Evolutionary conservation across 2,888 invertebrate species (phyloP), one percentile per base, ranked within the genome.

Genomic region (Athalia circularis): DNA sequence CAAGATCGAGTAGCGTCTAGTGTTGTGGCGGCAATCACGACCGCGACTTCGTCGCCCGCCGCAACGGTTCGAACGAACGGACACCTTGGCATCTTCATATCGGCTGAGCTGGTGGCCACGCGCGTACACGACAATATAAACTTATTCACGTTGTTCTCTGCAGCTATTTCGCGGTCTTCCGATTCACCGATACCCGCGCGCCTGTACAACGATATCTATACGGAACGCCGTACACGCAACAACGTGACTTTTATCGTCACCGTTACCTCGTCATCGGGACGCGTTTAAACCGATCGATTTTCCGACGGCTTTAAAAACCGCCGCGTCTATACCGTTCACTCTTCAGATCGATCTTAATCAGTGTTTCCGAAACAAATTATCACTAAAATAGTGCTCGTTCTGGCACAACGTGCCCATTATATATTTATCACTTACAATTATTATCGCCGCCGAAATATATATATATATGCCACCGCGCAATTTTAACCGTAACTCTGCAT

Each of bases 21-120:
- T 88, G 86, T 88, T 87, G 87, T 87, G 88, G 88, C 88, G 86
- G 87, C 87, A 84, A 88, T 86, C 87, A 85, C 85, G 85, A 85
- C 86, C 87, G 86, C 86, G 86, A 87, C 84, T 87, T 85, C 85
- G 29, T 29, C 29, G 83, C 81, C 81, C 80, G 82, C 83, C 80
- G 81, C 81, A 54, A 54, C 54, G 11, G n/a, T 11, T 11, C 6
- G 4, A 54, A 62, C 62, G 59, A 72, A 72, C 80, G 80, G 81
- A 74, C 29, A 29, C 83, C 82, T 79, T 83, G 82, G 82, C 74
- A 81, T 83, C 83, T 79, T 81, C 82, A 81, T 72, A 61, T 75
- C 62, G 75, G 13, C 29, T 29, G 29, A 29, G 29, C 29, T 29
- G 29, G 48, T 11, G 59, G 61, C 64, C 75, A 75, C 61, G 64